These are phyloP conservation scores for Neria commutata DNA, from an alignment of 2,888 invertebrate species.

Conservation along the genomic window DNA sequence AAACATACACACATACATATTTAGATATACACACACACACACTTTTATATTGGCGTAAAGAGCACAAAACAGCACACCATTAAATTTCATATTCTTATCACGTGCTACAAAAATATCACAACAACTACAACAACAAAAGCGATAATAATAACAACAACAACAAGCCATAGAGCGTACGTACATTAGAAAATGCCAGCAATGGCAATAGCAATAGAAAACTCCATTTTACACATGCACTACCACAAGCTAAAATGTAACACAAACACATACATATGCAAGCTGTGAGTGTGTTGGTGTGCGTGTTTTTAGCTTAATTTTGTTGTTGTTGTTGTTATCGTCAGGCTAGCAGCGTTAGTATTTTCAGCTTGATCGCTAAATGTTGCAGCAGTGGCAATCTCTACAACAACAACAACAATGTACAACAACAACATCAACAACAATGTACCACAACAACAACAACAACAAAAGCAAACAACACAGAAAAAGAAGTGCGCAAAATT, in stretches of 20 bases:
- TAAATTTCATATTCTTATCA: constrained; percentile 52
- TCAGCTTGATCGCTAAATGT: neutral
- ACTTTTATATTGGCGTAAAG: too few relatives aligned
- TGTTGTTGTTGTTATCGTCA: neutral
- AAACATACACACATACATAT: too few relatives aligned
- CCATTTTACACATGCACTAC: constrained; percentile 3
- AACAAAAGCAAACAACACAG: constrained; percentile 10
- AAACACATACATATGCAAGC: too few relatives aligned
- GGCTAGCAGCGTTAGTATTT: neutral
- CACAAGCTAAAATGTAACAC: neutral
- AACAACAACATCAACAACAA: constrained; percentile 8
- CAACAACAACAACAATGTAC: neutral
- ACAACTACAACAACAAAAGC: neutral
- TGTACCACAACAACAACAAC: constrained; percentile 10
- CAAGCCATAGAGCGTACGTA: too few relatives aligned
- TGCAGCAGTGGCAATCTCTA: too few relatives aligned
- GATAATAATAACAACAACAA: neutral
- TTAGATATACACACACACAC: too few relatives aligned
- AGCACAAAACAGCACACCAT: constrained; percentile 31
- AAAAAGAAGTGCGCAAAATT: constrained; percentile 28
- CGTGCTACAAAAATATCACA: constrained; percentile 36
- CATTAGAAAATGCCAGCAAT: too few relatives aligned
- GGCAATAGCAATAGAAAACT: neutral
- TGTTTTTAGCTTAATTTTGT: neutral
- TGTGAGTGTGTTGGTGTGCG: neutral